Conservation (phyloP, 2,888 invertebrate genomes). For the Nudaria mundana region DNA sequence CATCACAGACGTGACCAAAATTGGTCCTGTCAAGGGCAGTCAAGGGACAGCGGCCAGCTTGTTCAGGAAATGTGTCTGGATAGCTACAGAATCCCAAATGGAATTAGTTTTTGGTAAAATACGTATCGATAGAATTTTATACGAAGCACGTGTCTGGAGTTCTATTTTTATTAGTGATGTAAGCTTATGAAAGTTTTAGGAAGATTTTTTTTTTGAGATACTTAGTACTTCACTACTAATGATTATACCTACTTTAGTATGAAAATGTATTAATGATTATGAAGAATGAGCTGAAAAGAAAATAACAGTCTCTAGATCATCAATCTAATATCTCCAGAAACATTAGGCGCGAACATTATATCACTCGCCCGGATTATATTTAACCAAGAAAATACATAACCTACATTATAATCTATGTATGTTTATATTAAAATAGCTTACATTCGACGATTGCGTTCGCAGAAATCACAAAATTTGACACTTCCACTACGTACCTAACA, state of each 20-base stretch:
- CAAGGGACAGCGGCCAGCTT: constrained; percentile 20
- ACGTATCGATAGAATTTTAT: constrained; percentile 12
- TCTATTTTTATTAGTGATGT: constrained; percentile 6
- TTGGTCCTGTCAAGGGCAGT: no score
- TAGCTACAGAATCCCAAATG: constrained; percentile 14
- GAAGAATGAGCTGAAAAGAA: constrained; percentile 30
- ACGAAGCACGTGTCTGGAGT: constrained; percentile 6
- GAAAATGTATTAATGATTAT: constrained; percentile 10
- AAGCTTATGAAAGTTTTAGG: neutral
- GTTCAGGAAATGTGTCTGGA: constrained; percentile 27
- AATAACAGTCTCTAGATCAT: constrained; percentile 25
- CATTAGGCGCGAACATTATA: constrained; percentile 29
- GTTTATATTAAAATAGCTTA: constrained; percentile 41
- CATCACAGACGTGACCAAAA: constrained; percentile 18
- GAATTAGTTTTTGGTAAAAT: constrained; percentile 15
- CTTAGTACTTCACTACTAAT: no score
- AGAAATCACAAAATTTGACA: constrained; percentile 37
- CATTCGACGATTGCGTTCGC: constrained; percentile 35
- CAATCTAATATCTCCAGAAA: constrained; percentile 29
- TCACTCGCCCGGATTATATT: constrained; percentile 21
- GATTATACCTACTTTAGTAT: no score
- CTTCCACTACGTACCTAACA: constrained; percentile 26
- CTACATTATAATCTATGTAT: neutral
- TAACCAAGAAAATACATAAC: constrained; percentile 29
- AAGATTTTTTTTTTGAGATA: no score